Percentiles rank a stretch among this genome's conserved stretches.
Conservation (phyloP, 2,797 vertebrate species). For the Salarias fasciatus region DNA sequence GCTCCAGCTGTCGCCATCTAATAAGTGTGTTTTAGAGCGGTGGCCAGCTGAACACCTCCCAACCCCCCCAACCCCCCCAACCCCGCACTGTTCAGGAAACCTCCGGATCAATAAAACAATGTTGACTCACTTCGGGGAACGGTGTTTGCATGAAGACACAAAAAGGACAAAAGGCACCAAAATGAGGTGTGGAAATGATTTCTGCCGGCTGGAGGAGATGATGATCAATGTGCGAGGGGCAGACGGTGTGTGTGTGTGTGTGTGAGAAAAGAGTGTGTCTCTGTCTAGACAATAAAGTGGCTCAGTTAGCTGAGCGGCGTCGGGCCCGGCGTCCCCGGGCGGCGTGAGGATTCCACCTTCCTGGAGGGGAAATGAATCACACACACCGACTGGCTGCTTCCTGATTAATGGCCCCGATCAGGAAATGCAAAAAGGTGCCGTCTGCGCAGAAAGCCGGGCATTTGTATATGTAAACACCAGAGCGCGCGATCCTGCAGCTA, state of each 20-base stretch:
- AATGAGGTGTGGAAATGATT: slow-evolving; percentile 23
- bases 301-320: slow-evolving; percentile 37
- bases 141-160: slow-evolving; percentile 26
- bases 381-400: slow-evolving; percentile 15
- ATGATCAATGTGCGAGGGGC: slow-evolving; percentile 59
- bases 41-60: neutral
- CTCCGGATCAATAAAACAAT: slow-evolving; percentile 22
- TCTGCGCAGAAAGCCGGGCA: slow-evolving; percentile 4
- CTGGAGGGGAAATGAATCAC: slow-evolving; percentile 47
- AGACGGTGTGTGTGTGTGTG: neutral
- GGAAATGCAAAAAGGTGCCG: slow-evolving; percentile 21
- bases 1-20: slow-evolving; percentile 31
- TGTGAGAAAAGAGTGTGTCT: slow-evolving; percentile 21
- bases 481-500: slow-evolving; percentile 4
- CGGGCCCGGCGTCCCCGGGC: slow-evolving; percentile 51
- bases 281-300: slow-evolving; percentile 71
- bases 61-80: too few species aligned
- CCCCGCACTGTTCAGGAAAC: neutral
- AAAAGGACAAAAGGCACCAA: slow-evolving; percentile 13
- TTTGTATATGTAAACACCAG: slow-evolving; percentile 14
- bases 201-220: slow-evolving; percentile 39
- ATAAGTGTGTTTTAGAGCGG: slow-evolving; percentile 12
- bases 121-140: slow-evolving; percentile 7
- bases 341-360: slow-evolving; percentile 45
- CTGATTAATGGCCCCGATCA: slow-evolving; percentile 67